Percentiles rank a stretch among this genome's conserved stretches.
Conservation (phyloP, 2,888 invertebrate genomes). For the Hypena proboscidalis region DNA sequence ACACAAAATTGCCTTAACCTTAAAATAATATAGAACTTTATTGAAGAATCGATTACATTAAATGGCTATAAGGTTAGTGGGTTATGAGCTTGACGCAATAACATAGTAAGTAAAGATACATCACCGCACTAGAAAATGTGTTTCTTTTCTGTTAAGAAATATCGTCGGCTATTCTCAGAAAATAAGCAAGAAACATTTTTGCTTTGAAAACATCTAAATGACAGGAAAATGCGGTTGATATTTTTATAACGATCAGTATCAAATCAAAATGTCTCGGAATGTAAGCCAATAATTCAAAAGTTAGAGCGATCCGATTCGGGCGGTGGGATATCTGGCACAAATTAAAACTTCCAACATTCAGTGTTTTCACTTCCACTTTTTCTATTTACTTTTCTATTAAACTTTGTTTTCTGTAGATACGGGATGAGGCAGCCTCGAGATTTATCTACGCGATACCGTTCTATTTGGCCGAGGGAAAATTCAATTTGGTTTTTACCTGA, state of each 20-base stretch:
- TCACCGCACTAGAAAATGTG: no score
- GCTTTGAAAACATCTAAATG: no score
- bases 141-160: no score
- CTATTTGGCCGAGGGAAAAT: constrained; percentile 77
- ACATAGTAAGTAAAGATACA: no score
- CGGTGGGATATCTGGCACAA: constrained; percentile 55
- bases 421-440: constrained; percentile 75
- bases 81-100: no score
- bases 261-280: constrained; percentile 18
- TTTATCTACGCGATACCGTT: constrained; percentile 81
- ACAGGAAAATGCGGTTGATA: no score
- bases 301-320: constrained; percentile 43
- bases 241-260: no score
- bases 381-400: constrained; percentile 82
- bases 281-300: constrained; percentile 46
- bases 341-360: constrained; percentile 74
- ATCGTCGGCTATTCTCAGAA: no score
- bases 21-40: not conserved
- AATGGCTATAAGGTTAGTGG: not conserved
- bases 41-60: constrained; percentile 1
- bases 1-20: no score
- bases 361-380: constrained; percentile 73
- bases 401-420: constrained; percentile 78
- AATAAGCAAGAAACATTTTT: no score
- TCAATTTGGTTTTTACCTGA: constrained; percentile 83